Conservation (phyloP, 2,113 vertebrate genomes). For the Brevimyrus niger region DNA sequence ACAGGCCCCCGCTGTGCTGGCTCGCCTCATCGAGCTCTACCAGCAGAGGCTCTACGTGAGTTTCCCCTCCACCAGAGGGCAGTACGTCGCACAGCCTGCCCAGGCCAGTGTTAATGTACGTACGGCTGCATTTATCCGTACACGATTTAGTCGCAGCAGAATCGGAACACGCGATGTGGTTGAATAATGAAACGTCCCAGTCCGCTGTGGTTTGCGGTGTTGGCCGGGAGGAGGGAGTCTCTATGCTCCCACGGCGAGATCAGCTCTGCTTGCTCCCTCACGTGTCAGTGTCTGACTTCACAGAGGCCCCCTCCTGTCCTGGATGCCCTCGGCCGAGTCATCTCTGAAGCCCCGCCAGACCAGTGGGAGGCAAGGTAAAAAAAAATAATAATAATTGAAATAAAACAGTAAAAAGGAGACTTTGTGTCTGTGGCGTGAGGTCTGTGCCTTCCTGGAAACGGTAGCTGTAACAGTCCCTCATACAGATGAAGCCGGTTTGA, state of each 20-base stretch:
- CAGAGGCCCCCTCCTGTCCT: slow-evolving; percentile 91
- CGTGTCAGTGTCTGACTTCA: neutral
- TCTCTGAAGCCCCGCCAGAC: slow-evolving; percentile 92
- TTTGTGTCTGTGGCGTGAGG: neutral
- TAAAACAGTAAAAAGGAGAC: neutral
- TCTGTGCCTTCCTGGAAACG: neutral
- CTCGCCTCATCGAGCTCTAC: slow-evolving; percentile 83
- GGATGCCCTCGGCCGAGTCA: slow-evolving; percentile 88
- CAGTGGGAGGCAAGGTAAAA: slow-evolving; percentile 95
- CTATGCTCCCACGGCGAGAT: neutral
- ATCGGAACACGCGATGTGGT: neutral
- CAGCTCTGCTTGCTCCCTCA: neutral
- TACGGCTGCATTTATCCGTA: neutral
- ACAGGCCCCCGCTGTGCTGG: slow-evolving; percentile 75
- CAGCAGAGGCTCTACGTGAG: slow-evolving; percentile 95
- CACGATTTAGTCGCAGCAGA: neutral
- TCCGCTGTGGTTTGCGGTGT: neutral
- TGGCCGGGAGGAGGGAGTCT: neutral
- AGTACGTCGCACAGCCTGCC: neutral
- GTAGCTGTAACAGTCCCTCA: neutral
- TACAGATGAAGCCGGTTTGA: neutral
- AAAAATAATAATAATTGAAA: neutral
- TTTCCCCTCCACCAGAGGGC: slow-evolving; percentile 8
- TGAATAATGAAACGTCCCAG: neutral
- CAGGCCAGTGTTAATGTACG: neutral